These are phyloP conservation scores for Sarcophaga variegata DNA, from an alignment of 2,888 invertebrate genomes.

Conservation along the genomic window DNA sequence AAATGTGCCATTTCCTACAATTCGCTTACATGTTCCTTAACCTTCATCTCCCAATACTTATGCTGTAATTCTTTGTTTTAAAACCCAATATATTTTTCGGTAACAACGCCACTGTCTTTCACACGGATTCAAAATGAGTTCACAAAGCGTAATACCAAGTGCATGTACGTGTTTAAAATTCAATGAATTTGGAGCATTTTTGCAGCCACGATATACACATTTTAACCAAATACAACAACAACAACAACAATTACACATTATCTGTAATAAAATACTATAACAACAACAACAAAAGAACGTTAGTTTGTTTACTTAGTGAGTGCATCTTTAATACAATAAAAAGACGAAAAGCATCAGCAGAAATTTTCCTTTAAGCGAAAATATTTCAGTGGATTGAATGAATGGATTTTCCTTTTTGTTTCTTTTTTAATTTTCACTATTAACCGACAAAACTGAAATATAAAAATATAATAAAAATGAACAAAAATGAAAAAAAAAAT, in stretches of 20 bases:
- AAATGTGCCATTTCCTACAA: too few relatives aligned
- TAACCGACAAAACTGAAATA: conserved; percentile 27
- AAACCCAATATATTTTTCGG: too few relatives aligned
- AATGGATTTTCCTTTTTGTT: conserved; percentile 33
- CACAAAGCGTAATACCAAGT: conserved; percentile 16
- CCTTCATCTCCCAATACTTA: too few relatives aligned
- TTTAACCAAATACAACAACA: conserved; percentile 35
- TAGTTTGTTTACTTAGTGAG: conserved; percentile 22
- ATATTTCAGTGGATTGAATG: conserved; percentile 9
- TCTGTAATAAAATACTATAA: conserved; percentile 28
- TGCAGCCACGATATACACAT: conserved; percentile 18
- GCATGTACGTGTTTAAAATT: conserved; percentile 29
- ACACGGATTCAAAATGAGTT: conserved; percentile 16
- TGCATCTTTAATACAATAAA: conserved; percentile 28
- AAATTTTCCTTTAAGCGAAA: conserved; percentile 8
- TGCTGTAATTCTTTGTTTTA: too few relatives aligned
- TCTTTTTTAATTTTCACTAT: conserved; percentile 12
- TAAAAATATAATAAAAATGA: conserved; percentile 6
- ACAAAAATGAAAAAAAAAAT: background rate
- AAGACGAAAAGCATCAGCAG: background rate
- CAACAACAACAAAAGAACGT: conserved; percentile 20
- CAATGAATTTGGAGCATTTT: conserved; percentile 59
- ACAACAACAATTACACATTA: conserved; percentile 34
- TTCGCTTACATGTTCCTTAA: too few relatives aligned
- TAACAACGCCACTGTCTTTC: conserved; percentile 26